phyloP scores from a whole-genome alignment of 2,888 invertebrate species.

The Amphipoea oculea region DNA sequence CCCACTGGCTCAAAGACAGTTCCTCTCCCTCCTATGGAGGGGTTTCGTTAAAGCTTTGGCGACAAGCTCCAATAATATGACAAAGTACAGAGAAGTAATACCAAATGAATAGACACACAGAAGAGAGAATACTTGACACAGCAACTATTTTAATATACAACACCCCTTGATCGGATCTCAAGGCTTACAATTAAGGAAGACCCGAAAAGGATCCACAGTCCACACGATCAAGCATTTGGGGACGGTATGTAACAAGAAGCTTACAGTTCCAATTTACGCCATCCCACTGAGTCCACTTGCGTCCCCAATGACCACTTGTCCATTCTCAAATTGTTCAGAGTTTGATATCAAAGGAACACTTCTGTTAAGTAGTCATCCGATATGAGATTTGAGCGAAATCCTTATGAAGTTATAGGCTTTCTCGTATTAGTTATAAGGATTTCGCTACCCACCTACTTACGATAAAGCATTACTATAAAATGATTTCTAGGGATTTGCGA shows the following conservation, averaged over 20 bases:
- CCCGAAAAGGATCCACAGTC: constrained; percentile 65
- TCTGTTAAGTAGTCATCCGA: constrained; percentile 75
- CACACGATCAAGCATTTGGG: constrained; percentile 52
- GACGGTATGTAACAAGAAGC: constrained; percentile 74
- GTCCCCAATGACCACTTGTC: constrained; percentile 83
- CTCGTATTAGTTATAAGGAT: constrained; percentile 20
- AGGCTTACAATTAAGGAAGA: constrained; percentile 60
- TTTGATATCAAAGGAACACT: constrained; percentile 81
- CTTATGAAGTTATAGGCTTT: constrained; percentile 43
- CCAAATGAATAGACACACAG: constrained; percentile 7
- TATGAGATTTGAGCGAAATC: constrained; percentile 64
- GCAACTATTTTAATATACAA: constrained; percentile 41
- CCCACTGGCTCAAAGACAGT: background rate
- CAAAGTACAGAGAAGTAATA: background rate
- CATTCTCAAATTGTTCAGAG: constrained; percentile 81
- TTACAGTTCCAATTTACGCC: constrained; percentile 76
- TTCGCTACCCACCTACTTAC: background rate
- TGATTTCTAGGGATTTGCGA: background rate
- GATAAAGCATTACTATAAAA: background rate
- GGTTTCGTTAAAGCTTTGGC: constrained; percentile 1
- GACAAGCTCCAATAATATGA: background rate
- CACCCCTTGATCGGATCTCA: constrained; percentile 51
- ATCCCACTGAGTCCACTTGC: constrained; percentile 72
- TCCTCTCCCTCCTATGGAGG: background rate
- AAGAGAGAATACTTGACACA: constrained; percentile 20